These are phyloP conservation scores for Synodontis membranacea DNA, from an alignment of 2,113 vertebrate genomes.

Conservation along the genomic window DNA sequence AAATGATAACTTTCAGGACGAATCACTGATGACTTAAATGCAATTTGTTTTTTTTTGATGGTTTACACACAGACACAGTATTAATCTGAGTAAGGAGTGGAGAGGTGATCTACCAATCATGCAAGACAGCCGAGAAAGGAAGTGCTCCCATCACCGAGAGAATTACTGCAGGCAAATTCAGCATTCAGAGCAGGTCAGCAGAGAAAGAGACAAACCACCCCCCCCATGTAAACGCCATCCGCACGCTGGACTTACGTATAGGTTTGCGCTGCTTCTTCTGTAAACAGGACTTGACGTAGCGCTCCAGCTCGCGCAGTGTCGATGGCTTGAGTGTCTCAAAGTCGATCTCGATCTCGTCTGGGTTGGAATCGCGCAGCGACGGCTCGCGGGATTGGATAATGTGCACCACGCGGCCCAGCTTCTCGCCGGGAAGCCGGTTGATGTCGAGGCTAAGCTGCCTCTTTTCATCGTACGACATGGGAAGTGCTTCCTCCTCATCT, in stretches of 20 bases:
- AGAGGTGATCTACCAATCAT: constrained; percentile 52
- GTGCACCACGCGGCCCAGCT: constrained; percentile 94
- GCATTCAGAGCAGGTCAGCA: constrained; percentile 51
- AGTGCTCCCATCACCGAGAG: constrained; percentile 50
- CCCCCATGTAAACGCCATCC: not conserved
- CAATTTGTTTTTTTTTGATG: not conserved
- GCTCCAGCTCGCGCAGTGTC: constrained; percentile 91
- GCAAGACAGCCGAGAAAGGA: constrained; percentile 49
- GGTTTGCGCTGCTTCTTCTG: constrained; percentile 96
- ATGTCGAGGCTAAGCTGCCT: constrained; percentile 96
- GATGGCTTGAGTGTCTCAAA: constrained; percentile 97
- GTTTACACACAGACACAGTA: constrained; percentile 12
- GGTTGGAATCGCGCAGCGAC: constrained; percentile 95
- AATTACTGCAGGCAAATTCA: constrained; percentile 45
- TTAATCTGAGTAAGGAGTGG: constrained; percentile 38
- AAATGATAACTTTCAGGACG: not conserved
- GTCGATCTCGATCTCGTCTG: constrained; percentile 97
- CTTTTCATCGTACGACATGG: constrained; percentile 97
- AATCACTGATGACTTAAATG: too few species aligned
- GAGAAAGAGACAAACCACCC: constrained; percentile 35
- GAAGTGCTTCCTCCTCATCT: constrained; percentile 88
- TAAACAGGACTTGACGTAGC: constrained; percentile 97
- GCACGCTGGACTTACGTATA: constrained; percentile 78
- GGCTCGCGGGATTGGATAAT: constrained; percentile 97
- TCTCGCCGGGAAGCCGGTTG: constrained; percentile 93